Evolutionary conservation across 2,113 vertebrate genomes (phyloP).

Genomic region (Sphyrna mokarran): DNA sequence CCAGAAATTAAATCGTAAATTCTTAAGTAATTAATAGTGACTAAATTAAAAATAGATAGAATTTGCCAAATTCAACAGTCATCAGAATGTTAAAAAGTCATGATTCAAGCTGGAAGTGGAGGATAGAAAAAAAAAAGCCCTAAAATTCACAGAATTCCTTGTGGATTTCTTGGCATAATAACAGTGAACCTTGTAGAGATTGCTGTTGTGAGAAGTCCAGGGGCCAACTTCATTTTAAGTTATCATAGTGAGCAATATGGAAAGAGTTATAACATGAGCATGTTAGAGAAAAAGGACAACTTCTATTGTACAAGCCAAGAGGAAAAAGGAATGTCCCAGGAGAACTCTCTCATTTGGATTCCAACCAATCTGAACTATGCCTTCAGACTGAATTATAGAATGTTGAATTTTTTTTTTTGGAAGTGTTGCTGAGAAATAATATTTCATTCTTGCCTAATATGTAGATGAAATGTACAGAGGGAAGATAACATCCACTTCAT

Average conservation of each 20-base stretch:
- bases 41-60: background rate
- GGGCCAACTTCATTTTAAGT: background rate
- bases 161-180: background rate
- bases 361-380: background rate
- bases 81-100: background rate
- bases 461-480: background rate
- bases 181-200: background rate
- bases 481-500: background rate
- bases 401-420: background rate
- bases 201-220: background rate
- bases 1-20: background rate
- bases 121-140: background rate
- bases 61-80: background rate
- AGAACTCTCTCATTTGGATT: background rate
- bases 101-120: background rate
- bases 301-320: background rate
- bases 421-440: background rate
- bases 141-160: constrained; percentile 14
- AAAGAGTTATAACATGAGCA: background rate
- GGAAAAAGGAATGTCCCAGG: background rate
- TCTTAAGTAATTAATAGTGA: background rate
- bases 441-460: background rate
- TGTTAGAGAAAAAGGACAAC: background rate
- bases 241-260: background rate
- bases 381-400: background rate